A percentile compares a stretch with the other conserved stretches of the same genome.
Conservation (phyloP, 2,113 vertebrate species). For the Thalassarche chlororhynchos region DNA sequence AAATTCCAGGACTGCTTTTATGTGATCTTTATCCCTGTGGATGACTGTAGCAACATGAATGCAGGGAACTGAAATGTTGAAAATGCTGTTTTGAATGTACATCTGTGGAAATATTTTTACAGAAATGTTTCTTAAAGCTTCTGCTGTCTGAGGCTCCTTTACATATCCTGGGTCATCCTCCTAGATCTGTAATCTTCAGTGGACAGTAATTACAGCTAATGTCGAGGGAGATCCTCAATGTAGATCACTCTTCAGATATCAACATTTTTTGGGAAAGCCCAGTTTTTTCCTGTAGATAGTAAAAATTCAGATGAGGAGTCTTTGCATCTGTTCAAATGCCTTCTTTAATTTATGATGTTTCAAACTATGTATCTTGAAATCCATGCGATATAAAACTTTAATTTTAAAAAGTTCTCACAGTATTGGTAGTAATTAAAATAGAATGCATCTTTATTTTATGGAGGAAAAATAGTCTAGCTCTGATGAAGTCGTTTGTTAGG, state of each 20-base stretch:
- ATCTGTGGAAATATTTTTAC: neutral
- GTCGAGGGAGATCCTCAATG: neutral
- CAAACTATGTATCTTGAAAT: neutral
- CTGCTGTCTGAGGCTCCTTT: neutral
- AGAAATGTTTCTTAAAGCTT: neutral
- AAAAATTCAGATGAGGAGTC: neutral
- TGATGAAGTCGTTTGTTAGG: neutral
- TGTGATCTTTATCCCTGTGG: neutral
- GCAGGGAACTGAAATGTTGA: neutral
- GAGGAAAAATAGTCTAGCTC: neutral
- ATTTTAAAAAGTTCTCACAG: neutral
- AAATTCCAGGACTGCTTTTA: neutral
- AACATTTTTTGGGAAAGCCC: neutral
- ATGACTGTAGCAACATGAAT: neutral
- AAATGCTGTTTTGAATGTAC: neutral
- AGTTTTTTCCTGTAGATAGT: neutral
- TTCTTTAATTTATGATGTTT: neutral
- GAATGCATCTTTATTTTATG: neutral
- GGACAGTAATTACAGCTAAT: neutral
- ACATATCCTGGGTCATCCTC: neutral
- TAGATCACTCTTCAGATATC: neutral
- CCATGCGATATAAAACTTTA: neutral
- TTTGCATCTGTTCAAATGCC: neutral
- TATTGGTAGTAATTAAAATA: neutral
- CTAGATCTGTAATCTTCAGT: neutral